Evolutionary conservation across 2,888 invertebrate species (phyloP).

Genomic region (Trichogramma dendrolimi): DNA sequence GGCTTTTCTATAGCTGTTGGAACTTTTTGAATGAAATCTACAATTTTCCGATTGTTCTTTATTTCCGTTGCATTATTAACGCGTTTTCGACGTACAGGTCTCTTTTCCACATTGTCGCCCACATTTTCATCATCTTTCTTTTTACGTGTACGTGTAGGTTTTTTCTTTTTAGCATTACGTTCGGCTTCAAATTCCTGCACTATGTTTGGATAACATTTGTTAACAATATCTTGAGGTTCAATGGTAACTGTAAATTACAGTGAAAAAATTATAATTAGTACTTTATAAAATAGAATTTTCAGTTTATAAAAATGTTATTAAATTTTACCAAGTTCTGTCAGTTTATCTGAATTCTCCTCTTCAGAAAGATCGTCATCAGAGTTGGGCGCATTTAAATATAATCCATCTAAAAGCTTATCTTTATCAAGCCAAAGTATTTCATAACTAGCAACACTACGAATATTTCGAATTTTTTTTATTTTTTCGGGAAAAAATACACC

Average conservation of each 20-base stretch:
- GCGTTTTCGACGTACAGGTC: conserved; percentile 21
- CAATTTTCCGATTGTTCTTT: conserved; percentile 32
- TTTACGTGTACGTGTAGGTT: conserved; percentile 36
- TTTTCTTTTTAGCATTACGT: conserved; percentile 54
- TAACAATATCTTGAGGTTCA: conserved; percentile 65
- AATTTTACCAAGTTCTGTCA: conserved; percentile 21
- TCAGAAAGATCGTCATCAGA: conserved; percentile 32
- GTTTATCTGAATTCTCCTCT: conserved; percentile 16
- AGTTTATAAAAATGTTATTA: not conserved
- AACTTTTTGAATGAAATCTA: conserved; percentile 10
- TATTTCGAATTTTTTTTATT: conserved; percentile 59
- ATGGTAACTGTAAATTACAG: conserved; percentile 60
- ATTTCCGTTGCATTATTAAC: conserved; percentile 35
- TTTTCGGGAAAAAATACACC: conserved; percentile 52
- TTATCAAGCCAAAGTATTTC: conserved; percentile 70
- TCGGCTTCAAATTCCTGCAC: conserved; percentile 60
- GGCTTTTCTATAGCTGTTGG: not conserved
- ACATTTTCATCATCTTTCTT: conserved; percentile 30
- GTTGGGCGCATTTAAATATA: conserved; percentile 48
- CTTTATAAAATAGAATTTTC: not conserved
- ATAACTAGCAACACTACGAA: conserved; percentile 63
- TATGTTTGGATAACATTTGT: conserved; percentile 61
- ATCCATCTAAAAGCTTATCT: conserved; percentile 56
- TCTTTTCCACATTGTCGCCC: conserved; percentile 25
- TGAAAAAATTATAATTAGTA: conserved; percentile 40